Evolutionary conservation across 2,888 invertebrate species (phyloP).

Genomic region (Dioctria linearis): DNA sequence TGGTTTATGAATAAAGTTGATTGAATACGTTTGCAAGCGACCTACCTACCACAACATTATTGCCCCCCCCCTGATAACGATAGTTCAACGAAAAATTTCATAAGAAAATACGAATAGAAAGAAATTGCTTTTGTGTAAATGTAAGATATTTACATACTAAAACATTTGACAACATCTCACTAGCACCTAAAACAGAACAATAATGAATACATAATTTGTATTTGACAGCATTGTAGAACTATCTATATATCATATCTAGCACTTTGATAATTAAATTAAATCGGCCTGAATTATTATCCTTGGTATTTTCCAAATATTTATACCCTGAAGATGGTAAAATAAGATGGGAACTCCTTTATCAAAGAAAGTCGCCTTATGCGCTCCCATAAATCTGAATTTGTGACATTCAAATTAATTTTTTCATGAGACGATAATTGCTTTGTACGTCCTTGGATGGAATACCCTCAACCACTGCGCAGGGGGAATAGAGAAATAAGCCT

Average conservation of each 20-base stretch:
- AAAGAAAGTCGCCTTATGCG: conserved; percentile 10
- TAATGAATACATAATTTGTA: no score
- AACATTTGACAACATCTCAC: no score
- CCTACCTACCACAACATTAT: no score
- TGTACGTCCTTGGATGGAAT: conserved; percentile 22
- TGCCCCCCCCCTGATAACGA: no score
- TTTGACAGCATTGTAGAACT: no score
- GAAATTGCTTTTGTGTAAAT: no score
- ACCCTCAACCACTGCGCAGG: neutral
- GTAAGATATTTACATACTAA: no score
- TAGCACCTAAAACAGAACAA: no score
- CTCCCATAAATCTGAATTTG: conserved; percentile 44
- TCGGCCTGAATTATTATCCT: conserved; percentile 35
- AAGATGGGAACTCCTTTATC: conserved; percentile 5
- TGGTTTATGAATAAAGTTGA: no score
- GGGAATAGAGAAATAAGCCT: conserved; percentile 30
- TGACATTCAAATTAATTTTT: conserved; percentile 53
- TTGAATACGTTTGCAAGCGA: no score
- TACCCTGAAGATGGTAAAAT: neutral
- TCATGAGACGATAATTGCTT: conserved; percentile 42
- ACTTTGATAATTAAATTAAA: conserved; percentile 32
- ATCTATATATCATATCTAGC: neutral
- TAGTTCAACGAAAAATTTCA: no score
- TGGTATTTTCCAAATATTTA: neutral
- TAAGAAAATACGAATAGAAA: no score